Conservation (phyloP, 2,113 vertebrate species). For the Malurus melanocephalus region DNA sequence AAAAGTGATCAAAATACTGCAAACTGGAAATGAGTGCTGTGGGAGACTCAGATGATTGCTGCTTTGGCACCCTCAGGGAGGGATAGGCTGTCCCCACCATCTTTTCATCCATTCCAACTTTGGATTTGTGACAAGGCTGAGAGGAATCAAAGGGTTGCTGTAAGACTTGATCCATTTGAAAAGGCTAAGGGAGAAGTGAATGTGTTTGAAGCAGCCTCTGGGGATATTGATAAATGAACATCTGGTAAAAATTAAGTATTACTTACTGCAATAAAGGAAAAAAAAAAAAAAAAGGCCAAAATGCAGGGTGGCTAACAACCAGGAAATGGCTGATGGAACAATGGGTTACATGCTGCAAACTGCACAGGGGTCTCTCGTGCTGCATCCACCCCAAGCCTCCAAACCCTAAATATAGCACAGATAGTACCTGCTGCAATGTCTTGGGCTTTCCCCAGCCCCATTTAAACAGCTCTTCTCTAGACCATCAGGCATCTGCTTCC, state of each 20-base stretch:
- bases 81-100: neutral
- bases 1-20: neutral
- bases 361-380: neutral
- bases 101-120: neutral
- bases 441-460: neutral
- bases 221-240: neutral
- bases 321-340: neutral
- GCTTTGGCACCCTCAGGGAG: neutral
- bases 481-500: neutral
- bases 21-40: neutral
- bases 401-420: too few relatives aligned
- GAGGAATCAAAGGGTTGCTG: neutral
- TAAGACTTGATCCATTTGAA: neutral
- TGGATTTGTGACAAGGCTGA: neutral
- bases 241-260: conserved; percentile 36
- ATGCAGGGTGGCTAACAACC: conserved; percentile 13
- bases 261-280: neutral
- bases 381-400: neutral
- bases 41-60: neutral
- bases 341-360: neutral
- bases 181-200: neutral
- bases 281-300: neutral
- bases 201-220: neutral
- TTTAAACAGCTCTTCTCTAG: neutral
- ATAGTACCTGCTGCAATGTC: rapidly evolving